Evolutionary conservation across 1,140 invertebrate genomes (phyloP).

Genomic region (Drosophila miranda): DNA sequence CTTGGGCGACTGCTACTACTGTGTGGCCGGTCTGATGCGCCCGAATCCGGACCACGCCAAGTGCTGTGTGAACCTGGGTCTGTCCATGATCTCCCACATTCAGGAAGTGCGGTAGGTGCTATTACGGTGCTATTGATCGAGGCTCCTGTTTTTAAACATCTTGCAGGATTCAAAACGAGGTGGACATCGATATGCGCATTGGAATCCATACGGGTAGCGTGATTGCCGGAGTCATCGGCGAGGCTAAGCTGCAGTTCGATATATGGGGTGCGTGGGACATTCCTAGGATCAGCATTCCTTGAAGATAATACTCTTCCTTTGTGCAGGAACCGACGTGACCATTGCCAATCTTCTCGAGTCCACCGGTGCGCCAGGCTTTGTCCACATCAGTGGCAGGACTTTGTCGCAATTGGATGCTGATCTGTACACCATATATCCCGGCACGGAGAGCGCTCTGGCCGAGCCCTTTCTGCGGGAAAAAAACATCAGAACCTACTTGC

Average conservation of each 20-base stretch:
- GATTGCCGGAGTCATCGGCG: constrained; percentile 94
- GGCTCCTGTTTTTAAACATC: background rate
- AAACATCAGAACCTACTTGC: constrained; percentile 88
- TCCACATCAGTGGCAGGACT: constrained; percentile 92
- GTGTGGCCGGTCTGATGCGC: constrained; percentile 92
- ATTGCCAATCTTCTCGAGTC: constrained; percentile 98
- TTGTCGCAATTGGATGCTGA: constrained; percentile 85
- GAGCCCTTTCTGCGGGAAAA: constrained; percentile 87
- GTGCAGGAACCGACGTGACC: constrained; percentile 87
- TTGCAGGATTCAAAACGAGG: constrained; percentile 86
- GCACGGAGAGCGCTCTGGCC: constrained; percentile 86
- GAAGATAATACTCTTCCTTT: background rate
- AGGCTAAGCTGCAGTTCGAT: constrained; percentile 97
- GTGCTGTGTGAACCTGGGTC: constrained; percentile 92
- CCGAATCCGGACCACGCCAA: constrained; percentile 90
- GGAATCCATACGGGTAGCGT: constrained; percentile 96
- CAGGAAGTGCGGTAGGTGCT: constrained; percentile 87
- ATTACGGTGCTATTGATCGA: background rate
- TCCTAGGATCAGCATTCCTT: no score
- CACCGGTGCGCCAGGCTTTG: constrained; percentile 92
- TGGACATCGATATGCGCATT: constrained; percentile 98
- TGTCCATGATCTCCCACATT: constrained; percentile 95
- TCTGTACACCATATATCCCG: constrained; percentile 82
- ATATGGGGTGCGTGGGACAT: constrained; percentile 89
- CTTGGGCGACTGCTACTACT: constrained; percentile 96